These are phyloP conservation scores for Zingel zingel DNA, from an alignment of 2,113 vertebrate genomes.

Conservation along the genomic window DNA sequence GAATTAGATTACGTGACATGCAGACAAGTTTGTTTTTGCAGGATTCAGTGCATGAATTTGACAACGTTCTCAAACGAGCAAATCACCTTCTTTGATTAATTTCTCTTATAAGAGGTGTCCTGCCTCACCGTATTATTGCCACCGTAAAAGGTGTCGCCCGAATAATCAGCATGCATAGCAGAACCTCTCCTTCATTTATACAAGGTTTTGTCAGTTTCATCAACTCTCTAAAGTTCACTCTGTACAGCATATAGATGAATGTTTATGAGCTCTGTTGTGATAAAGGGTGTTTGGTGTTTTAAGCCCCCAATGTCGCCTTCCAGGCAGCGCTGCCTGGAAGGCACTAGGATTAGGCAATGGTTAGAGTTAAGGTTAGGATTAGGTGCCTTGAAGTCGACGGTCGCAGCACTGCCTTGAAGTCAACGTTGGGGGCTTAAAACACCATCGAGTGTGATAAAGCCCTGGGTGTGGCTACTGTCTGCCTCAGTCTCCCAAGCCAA, in stretches of 20 bases:
- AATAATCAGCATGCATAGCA: neutral
- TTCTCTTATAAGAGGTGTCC: neutral
- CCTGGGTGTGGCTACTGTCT: slow-evolving; percentile 18
- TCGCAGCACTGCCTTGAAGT: too few relatives aligned
- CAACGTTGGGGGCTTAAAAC: too few relatives aligned
- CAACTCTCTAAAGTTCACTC: neutral
- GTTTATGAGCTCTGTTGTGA: slow-evolving; percentile 11
- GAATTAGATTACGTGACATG: neutral
- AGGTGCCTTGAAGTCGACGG: too few relatives aligned
- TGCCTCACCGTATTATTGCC: neutral
- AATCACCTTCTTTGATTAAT: neutral
- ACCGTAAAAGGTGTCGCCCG: neutral
- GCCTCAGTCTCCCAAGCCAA: slow-evolving; percentile 4
- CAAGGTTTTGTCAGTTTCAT: neutral
- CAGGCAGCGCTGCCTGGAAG: too few relatives aligned
- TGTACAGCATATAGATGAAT: neutral
- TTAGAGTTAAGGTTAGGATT: too few relatives aligned
- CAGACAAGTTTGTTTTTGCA: neutral
- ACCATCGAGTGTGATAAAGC: slow-evolving; percentile 9
- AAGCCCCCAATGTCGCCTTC: too few relatives aligned
- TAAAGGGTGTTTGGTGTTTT: neutral
- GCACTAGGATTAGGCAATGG: too few relatives aligned
- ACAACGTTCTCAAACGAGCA: neutral
- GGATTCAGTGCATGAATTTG: slow-evolving; percentile 7
- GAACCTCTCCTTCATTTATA: neutral